These are phyloP conservation scores for Drosophila kuntzei DNA, from an alignment of 2,888 invertebrate genomes.

Conservation along the genomic window DNA sequence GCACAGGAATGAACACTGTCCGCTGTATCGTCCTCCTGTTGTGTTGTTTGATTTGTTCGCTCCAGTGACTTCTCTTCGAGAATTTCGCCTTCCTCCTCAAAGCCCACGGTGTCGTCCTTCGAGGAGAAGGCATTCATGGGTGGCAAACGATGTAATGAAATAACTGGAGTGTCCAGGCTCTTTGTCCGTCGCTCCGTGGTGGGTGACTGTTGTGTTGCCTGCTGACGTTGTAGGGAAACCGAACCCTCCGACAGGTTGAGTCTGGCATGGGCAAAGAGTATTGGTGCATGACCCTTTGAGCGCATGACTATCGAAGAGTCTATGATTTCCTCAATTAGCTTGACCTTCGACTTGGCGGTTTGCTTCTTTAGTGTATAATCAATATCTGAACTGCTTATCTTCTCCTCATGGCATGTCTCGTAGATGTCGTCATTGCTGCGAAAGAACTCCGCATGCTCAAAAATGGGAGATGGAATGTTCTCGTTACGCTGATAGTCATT, in stretches of 20 bases:
- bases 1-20: slow-evolving; percentile 85
- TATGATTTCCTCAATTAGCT: slow-evolving; percentile 89
- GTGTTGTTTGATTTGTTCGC: slow-evolving; percentile 83
- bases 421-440: slow-evolving; percentile 87
- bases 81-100: slow-evolving; percentile 89
- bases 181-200: slow-evolving; percentile 91
- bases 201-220: slow-evolving; percentile 91
- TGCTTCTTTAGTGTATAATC: slow-evolving; percentile 86
- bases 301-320: slow-evolving; percentile 89
- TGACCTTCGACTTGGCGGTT: slow-evolving; percentile 85
- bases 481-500: slow-evolving; percentile 88
- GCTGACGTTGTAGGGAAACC: slow-evolving; percentile 90
- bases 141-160: slow-evolving; percentile 91
- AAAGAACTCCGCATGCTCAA: slow-evolving; percentile 88
- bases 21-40: slow-evolving; percentile 87
- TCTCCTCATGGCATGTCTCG: slow-evolving; percentile 84
- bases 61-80: slow-evolving; percentile 88
- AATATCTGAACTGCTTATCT: slow-evolving; percentile 87
- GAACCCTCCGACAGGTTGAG: slow-evolving; percentile 94
- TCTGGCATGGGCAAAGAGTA: slow-evolving; percentile 92
- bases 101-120: slow-evolving; percentile 94
- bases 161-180: slow-evolving; percentile 93
- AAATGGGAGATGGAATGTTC: slow-evolving; percentile 88
- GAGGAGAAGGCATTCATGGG: slow-evolving; percentile 94
- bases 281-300: slow-evolving; percentile 91